Evolutionary conservation across 2,888 invertebrate species (phyloP).

Genomic region (Cosmia pyralina): DNA sequence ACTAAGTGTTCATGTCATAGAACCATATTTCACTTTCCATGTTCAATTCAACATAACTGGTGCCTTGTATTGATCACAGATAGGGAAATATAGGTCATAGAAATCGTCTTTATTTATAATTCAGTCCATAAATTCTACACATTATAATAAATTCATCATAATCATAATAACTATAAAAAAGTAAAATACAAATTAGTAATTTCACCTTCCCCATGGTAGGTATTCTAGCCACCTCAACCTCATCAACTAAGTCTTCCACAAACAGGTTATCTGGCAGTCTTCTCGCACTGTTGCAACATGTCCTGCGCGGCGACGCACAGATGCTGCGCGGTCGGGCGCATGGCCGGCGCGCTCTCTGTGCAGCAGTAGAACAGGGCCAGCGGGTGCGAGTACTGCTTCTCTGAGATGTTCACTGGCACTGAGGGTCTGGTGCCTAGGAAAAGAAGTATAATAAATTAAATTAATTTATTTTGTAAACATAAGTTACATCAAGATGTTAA

Average conservation of each 20-base stretch:
- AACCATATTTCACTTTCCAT: neutral
- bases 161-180: neutral
- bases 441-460: neutral
- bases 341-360: conserved; percentile 90
- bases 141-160: conserved; percentile 12
- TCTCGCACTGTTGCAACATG: conserved; percentile 69
- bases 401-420: conserved; percentile 91
- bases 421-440: conserved; percentile 92
- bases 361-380: conserved; percentile 93
- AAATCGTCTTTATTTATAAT: neutral
- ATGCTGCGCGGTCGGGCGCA: conserved; percentile 91
- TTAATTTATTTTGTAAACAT: neutral
- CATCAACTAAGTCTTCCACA: neutral
- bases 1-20: neutral
- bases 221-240: conserved; percentile 19
- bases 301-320: conserved; percentile 82
- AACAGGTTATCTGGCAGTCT: neutral
- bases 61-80: neutral
- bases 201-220: conserved; percentile 30
- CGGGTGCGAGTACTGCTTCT: conserved; percentile 91
- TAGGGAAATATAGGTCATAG: neutral
- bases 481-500: neutral
- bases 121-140: neutral
- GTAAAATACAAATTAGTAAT: conserved; percentile 46
- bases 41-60: neutral